Conservation (phyloP, 1,140 invertebrate species). For the Hyphantria cunea region DNA sequence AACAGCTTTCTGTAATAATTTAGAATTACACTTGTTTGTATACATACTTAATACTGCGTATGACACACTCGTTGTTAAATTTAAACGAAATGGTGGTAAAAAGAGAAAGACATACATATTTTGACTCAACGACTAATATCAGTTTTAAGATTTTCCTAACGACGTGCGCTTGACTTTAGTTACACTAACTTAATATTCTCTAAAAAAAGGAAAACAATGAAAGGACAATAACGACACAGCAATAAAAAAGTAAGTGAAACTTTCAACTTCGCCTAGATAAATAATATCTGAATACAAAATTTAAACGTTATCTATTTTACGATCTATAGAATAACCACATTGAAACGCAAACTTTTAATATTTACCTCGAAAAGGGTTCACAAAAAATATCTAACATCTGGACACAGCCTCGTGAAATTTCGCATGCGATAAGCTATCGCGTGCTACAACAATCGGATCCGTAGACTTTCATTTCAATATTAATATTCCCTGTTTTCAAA, state of each 20-base stretch:
- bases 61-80: no score
- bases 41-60: no score
- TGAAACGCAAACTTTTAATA: constrained; percentile 4
- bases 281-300: constrained; percentile 6
- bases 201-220: no score
- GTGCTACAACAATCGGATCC: constrained; percentile 44
- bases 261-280: neutral
- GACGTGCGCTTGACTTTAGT: no score
- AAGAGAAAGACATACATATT: no score
- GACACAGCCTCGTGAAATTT: constrained; percentile 29
- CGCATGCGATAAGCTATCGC: constrained; percentile 37
- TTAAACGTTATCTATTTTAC: constrained; percentile 9
- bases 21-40: no score
- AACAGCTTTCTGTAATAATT: no score
- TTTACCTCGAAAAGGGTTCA: constrained; percentile 13
- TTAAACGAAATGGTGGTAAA: no score
- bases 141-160: no score
- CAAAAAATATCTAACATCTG: constrained; percentile 7
- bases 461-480: constrained; percentile 65
- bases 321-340: neutral
- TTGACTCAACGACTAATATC: no score
- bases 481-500: constrained; percentile 62
- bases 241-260: neutral
- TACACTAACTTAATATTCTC: no score
- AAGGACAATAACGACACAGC: no score